These are phyloP conservation scores for Astropecten irregularis DNA, from an alignment of 53 echinoderm and acorn worm genomes.

Conservation along the genomic window DNA sequence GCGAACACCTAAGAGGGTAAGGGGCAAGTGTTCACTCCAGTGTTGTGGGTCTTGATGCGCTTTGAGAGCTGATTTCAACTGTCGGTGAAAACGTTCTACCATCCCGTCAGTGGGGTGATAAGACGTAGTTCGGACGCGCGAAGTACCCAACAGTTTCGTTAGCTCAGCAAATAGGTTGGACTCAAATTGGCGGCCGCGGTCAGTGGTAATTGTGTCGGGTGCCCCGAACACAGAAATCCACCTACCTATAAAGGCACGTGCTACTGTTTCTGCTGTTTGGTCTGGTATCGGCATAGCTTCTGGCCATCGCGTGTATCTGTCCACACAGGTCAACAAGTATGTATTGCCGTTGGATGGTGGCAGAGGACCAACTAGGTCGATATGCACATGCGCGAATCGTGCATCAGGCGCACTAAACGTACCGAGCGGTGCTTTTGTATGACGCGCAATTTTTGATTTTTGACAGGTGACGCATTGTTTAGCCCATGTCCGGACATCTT, in stretches of 20 bases:
- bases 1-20: not conserved
- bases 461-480: constrained; percentile 15
- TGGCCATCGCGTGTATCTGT: not conserved
- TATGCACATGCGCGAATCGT: too few relatives aligned
- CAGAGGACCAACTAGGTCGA: not conserved
- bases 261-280: constrained; percentile 14
- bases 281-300: constrained; percentile 33
- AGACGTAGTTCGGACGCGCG: not conserved
- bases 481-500: constrained; percentile 17
- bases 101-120: not conserved
- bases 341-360: not conserved
- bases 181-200: constrained; percentile 21
- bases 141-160: not conserved
- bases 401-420: not conserved
- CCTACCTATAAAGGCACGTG: not conserved
- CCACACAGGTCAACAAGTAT: not conserved
- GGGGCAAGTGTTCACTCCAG: not conserved
- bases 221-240: constrained; percentile 1
- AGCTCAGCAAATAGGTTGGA: not conserved
- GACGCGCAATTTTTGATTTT: not conserved
- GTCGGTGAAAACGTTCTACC: too few relatives aligned
- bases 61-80: too few relatives aligned
- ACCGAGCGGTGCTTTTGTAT: not conserved
- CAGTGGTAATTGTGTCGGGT: constrained; percentile 7
- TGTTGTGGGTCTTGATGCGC: too few relatives aligned